Base-by-base conservation (phyloP, 2,113 vertebrate genomes). In the Aegotheles bennettii region DNA sequence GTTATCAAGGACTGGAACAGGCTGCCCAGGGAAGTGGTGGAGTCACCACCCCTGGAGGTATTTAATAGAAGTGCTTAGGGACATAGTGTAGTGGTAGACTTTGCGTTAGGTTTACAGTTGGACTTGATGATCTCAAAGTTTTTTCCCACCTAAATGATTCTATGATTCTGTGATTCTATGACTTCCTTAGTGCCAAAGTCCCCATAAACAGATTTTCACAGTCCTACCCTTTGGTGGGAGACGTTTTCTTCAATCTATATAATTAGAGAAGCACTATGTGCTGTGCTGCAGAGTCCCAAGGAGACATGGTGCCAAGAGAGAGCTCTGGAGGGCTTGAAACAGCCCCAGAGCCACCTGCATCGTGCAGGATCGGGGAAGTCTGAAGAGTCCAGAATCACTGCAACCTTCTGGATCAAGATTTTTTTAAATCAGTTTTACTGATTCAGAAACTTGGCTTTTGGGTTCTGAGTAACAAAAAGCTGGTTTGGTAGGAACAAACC, bases 281-380 rank as follows among this genome's bases (percentile, higher is more conserved):
- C 73, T 50, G 35, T 56, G 33, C 74, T 61, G 19, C 38, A 21
- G 33, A 35, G 21, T 1, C 31, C 12, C 0, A 1, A 53, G 26
- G 35, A 43, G 50, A 63, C 8, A 6, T 0, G 5, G 47, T 28
- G 35, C 24, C 1, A 1, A 68, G 12, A 29, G 51, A 1, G 25
- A 42, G 15, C 25, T 67, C 29, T 24, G 60, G 26, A 42, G 42
- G 38, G 29, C 56, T 53, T 43, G 28, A 25, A 79, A 53, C 29
- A 84, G 54, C 42, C n/a, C 42, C 26, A 13, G 25, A 16, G 11
- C 16, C 18, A 42, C n/a, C 43, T 18, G 19, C 10, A 16, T 28
- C 2, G 0, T 21, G 7, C 8, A 4, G 19, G 11, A 23, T 17
- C 25, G 45, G 36, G 33, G 20, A 6, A 23, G 24, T 57, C 36